phyloP scores from a whole-genome alignment of 1,140 invertebrate genomes.

The Drosophila carrolli region DNA sequence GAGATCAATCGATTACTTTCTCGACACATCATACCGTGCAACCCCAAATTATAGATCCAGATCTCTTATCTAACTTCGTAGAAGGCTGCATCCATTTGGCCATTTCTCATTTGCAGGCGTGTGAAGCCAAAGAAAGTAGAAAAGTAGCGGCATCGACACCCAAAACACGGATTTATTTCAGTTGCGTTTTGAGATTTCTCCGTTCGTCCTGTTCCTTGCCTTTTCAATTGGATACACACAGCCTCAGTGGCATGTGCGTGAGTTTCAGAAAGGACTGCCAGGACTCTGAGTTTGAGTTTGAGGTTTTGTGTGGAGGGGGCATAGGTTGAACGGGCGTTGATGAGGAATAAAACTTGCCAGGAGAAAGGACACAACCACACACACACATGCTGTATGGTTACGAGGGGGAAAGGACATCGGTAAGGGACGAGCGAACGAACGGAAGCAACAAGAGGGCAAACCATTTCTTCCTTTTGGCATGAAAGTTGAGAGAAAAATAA shows the following conservation, averaged over 20 bases:
- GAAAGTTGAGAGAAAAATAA: constrained; percentile 80
- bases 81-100: constrained; percentile 31
- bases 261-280: constrained; percentile 22
- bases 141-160: constrained; percentile 23
- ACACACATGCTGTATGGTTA: constrained; percentile 59
- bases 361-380: constrained; percentile 19
- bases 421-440: constrained; percentile 42
- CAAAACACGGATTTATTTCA: constrained; percentile 72
- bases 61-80: constrained; percentile 25
- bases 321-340: constrained; percentile 54
- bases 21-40: constrained; percentile 4
- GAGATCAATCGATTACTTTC: constrained; percentile 12
- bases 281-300: constrained; percentile 13
- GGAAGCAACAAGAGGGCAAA: constrained; percentile 76
- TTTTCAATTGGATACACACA: constrained; percentile 71
- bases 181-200: constrained; percentile 69
- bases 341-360: constrained; percentile 57
- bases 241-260: constrained; percentile 35
- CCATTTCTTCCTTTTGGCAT: constrained; percentile 52
- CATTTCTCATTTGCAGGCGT: constrained; percentile 35
- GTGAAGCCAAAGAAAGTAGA: constrained; percentile 30
- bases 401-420: constrained; percentile 16
- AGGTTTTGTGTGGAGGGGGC: constrained; percentile 9
- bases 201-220: constrained; percentile 16
- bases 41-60: constrained; percentile 17